Conservation (phyloP, 2,113 vertebrate genomes). For the Rana temporaria region DNA sequence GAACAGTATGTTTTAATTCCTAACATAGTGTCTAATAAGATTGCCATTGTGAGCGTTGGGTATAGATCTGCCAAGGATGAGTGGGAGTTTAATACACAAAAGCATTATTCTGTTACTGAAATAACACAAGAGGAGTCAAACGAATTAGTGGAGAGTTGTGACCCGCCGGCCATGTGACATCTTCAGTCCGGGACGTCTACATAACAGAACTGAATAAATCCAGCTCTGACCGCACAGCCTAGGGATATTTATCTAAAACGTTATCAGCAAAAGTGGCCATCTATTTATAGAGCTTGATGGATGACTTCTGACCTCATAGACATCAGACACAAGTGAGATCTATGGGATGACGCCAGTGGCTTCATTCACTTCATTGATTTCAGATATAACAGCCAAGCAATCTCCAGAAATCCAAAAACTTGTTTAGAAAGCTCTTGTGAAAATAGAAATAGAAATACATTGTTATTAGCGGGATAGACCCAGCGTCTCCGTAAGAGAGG, state of each 20-base stretch:
- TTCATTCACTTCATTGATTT: background rate
- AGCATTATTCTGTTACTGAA: slow-evolving; percentile 1
- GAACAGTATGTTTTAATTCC: no score
- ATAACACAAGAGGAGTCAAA: slow-evolving; percentile 25
- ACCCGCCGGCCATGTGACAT: slow-evolving; percentile 15
- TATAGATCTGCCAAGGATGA: background rate
- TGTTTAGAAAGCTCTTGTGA: no score
- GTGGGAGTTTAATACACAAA: slow-evolving; percentile 24
- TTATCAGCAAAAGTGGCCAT: background rate
- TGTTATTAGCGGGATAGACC: no score
- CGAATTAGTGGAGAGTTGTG: background rate
- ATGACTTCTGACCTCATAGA: background rate
- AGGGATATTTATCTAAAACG: background rate
- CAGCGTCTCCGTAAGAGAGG: no score
- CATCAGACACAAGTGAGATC: background rate
- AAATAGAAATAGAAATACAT: no score
- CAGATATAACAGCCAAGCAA: background rate
- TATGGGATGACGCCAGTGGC: background rate
- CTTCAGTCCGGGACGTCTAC: background rate
- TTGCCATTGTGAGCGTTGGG: slow-evolving; percentile 32
- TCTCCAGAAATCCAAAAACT: background rate
- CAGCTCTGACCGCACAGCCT: background rate
- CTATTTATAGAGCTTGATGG: background rate
- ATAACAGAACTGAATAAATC: background rate
- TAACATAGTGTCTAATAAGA: background rate